Evolutionary conservation across 2,113 vertebrate genomes (phyloP), one percentile per base, ranked within the genome.

Genomic region (Planiliza haematocheilus): DNA sequence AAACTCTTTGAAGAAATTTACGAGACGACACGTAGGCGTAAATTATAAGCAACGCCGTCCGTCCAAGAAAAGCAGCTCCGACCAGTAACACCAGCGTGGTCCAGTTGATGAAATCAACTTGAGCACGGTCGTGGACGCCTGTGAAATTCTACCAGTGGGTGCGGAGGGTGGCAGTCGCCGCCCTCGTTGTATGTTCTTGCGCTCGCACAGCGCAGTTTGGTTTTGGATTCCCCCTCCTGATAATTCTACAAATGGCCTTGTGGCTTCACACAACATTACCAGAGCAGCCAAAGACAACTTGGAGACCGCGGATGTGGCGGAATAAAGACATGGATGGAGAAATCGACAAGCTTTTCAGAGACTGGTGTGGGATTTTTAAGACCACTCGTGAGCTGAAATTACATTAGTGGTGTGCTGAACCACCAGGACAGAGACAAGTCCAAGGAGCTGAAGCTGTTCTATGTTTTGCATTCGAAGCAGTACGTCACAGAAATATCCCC

Each of bases 181-280:
- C 45, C 9, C 48, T 65, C 69, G 64, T 66, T 74, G 59, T 34
- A 30, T 30, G 24, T 30, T 30, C 24, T 30, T 30, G 24, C 24
- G 24, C 24, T 30, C 10, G 63, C 64, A 50, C 18, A 16, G 18
- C 1, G 67, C 16, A 52, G 18, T 18, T 61, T 18, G 42, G 41
- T 63, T 48, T 56, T 55, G 69, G 43, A 77, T 34, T 56, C 67
- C 77, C 57, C 58, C 69, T 39, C 68, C 71, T 80, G 81, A 86
- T 80, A 71, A 79, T 76, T 82, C 64, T 83, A 79, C 62, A 85
- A 78, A 86, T 58, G 82, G 45, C 72, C 70, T 66, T 78, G 87
- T 77, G 87, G 90, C 76, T 86, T 76, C 77, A 88, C 74, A 42
- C 87, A 89, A 81, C 61, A 71, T 66, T 24, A 49, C 61, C 39